Base-by-base conservation (phyloP, 1,140 invertebrate genomes). In the Mesaphorura yosii region DNA sequence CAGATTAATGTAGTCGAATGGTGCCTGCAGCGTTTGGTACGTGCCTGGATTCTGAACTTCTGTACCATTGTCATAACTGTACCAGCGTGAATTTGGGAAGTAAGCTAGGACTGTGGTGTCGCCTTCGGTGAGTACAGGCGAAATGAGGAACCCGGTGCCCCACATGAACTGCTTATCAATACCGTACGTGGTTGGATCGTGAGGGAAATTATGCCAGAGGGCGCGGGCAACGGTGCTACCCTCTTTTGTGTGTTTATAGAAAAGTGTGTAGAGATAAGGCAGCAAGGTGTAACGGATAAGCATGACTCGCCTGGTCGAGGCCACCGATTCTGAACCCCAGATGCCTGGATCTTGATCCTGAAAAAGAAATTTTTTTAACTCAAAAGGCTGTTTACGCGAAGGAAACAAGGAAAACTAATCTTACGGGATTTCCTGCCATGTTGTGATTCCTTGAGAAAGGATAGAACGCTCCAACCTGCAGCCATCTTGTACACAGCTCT, bases 291-390 rank as follows among this genome's bases (percentile, higher is more conserved):
- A 46, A 5, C 22, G 7, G 12, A 25, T 26, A 12, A 14, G 15
- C 6, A 46, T 22, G 12, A 26, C 44, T 7, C 17, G 23, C 28
- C 19, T 12, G 17, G 40, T 17, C 22, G 81, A 79, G 38, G 67
- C 63, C 2, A 82, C 75, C 17, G 85, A 81, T 15, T 70, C 67
- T 17, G 74, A 68, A 12, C 84, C 84, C 61, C 85, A 66, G 20
- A 78, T 75, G 1, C 78, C 83, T n/a, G 84, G 84, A 75, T 87
- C 84, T 75, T 88, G 84, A 37, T 80, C 79, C 82, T 86, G 64
- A 38, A 68, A 44, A 10, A 41, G 22, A 41, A 41, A 41, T 41
- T 6, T 17, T 41, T 10, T 20, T 41, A 10, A 41, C 19, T 20
- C 10, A 6, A 12, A 12, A 20, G 7, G 6, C 22, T 17, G 10